Conservation (phyloP, 2,888 invertebrate species). For the Tenthredo mesomela region DNA sequence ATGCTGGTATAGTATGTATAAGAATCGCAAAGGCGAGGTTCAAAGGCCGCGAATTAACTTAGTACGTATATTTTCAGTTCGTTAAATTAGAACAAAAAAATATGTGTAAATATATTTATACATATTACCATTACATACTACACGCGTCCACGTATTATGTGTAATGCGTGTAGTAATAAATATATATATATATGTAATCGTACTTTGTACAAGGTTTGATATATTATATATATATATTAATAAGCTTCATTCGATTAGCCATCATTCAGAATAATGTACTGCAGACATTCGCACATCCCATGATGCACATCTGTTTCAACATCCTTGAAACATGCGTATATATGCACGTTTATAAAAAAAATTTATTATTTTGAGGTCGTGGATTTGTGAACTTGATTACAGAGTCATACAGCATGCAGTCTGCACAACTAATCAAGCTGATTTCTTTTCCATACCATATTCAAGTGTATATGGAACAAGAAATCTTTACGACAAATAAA, state of each 20-base stretch:
- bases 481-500: neutral
- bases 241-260: neutral
- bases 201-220: neutral
- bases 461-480: neutral
- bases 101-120: neutral
- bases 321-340: no score
- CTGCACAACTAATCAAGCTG: neutral
- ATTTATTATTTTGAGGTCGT: neutral
- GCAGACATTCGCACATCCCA: neutral
- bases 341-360: neutral
- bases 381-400: neutral
- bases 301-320: neutral
- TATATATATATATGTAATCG: neutral
- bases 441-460: neutral
- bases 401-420: neutral
- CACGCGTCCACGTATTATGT: slow-evolving; percentile 7
- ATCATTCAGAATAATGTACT: neutral
- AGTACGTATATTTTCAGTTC: neutral
- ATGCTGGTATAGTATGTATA: neutral
- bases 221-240: neutral
- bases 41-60: slow-evolving; percentile 33
- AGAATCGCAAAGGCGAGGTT: slow-evolving; percentile 10
- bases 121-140: neutral
- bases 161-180: neutral
- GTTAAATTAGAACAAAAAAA: neutral